Evolutionary conservation across 1,140 invertebrate species (phyloP).

Genomic region (Oscheius sp.): DNA sequence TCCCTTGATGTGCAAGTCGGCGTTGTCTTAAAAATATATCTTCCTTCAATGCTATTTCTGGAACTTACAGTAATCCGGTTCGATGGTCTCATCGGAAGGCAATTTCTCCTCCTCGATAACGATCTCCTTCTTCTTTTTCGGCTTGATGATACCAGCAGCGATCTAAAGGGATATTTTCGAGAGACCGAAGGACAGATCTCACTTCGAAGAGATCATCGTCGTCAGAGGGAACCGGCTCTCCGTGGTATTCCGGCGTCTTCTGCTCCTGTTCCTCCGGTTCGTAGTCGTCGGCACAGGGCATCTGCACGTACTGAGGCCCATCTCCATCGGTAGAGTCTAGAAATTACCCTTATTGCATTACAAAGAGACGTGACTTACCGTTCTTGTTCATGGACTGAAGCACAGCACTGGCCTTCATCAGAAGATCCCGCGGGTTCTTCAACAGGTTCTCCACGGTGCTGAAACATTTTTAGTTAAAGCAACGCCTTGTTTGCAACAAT

Average conservation of each 20-base stretch:
- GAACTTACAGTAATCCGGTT: slow-evolving; percentile 42
- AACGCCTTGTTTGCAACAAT: too few relatives aligned
- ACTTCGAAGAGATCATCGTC: slow-evolving; percentile 35
- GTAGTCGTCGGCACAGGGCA: background rate
- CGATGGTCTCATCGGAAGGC: slow-evolving; percentile 30
- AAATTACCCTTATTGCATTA: background rate
- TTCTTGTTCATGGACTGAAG: background rate
- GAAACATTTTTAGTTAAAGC: background rate
- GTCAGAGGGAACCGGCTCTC: slow-evolving; percentile 40
- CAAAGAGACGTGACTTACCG: background rate
- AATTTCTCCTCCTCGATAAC: slow-evolving; percentile 32
- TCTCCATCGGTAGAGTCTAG: background rate
- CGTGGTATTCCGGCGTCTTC: slow-evolving; percentile 24
- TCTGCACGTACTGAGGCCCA: slow-evolving; percentile 1
- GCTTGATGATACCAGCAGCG: slow-evolving; percentile 12
- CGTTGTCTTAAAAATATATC: slow-evolving; percentile 29
- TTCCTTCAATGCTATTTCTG: slow-evolving; percentile 1
- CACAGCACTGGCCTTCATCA: background rate
- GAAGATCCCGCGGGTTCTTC: slow-evolving; percentile 10
- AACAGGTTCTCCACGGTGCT: background rate
- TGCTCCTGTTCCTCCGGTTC: background rate
- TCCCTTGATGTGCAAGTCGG: slow-evolving; percentile 38
- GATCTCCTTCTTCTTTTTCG: slow-evolving; percentile 37
- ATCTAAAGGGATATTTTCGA: slow-evolving; percentile 4
- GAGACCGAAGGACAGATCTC: background rate